phyloP scores from a whole-genome alignment of 2,797 vertebrate species.

The Staurois parvus region DNA sequence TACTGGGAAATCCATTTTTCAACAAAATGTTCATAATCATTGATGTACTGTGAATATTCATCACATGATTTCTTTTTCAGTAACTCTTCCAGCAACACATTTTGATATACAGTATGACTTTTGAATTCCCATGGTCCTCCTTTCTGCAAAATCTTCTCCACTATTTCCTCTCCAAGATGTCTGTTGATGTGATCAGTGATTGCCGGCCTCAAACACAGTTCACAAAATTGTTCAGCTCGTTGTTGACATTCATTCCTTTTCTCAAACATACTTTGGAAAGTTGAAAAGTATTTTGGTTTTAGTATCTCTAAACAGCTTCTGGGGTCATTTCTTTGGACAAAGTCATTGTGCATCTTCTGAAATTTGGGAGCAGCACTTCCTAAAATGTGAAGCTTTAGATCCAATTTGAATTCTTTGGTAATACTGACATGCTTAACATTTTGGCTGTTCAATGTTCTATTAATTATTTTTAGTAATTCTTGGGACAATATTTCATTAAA shows the following conservation, averaged over 20 bases:
- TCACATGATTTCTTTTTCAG: slow-evolving; percentile 58
- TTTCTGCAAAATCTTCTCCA: slow-evolving; percentile 39
- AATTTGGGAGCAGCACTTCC: slow-evolving; percentile 72
- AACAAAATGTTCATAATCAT: slow-evolving; percentile 65
- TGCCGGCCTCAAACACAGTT: slow-evolving; percentile 50
- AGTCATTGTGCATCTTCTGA: slow-evolving; percentile 73
- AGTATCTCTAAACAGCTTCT: slow-evolving; percentile 61
- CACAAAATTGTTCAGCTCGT: slow-evolving; percentile 67
- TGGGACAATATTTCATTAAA: slow-evolving; percentile 75
- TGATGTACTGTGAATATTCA: slow-evolving; percentile 60
- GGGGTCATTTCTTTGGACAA: slow-evolving; percentile 70
- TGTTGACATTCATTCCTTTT: slow-evolving; percentile 65
- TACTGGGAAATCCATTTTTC: slow-evolving; percentile 67
- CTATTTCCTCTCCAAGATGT: slow-evolving; percentile 51
- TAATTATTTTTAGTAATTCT: slow-evolving; percentile 73
- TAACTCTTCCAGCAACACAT: slow-evolving; percentile 66
- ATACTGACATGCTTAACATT: slow-evolving; percentile 63
- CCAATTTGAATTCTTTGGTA: slow-evolving; percentile 73
- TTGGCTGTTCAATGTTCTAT: slow-evolving; percentile 66
- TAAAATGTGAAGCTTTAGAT: slow-evolving; percentile 76
- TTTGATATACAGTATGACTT: slow-evolving; percentile 65
- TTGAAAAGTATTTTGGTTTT: slow-evolving; percentile 67
- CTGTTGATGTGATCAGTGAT: slow-evolving; percentile 34
- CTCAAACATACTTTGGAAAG: slow-evolving; percentile 72
- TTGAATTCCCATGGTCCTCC: neutral